phyloP scores from a whole-genome alignment of 2,888 invertebrate genomes.

The Trachelus stipa region DNA sequence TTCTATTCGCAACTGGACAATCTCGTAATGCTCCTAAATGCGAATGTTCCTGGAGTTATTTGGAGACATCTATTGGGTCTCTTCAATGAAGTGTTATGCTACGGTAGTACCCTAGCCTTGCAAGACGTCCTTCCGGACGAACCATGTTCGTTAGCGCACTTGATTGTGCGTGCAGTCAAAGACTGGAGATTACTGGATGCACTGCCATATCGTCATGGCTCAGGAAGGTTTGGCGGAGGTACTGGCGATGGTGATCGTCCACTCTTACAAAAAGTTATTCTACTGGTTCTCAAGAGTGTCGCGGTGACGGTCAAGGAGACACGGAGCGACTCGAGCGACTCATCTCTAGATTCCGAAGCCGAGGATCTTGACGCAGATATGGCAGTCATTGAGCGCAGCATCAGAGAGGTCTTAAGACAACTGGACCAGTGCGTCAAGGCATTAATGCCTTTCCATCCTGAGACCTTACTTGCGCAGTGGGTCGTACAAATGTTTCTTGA shows the following conservation, averaged over 20 bases:
- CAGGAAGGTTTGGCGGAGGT: slow-evolving; percentile 68
- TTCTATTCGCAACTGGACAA: slow-evolving; percentile 87
- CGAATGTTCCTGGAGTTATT: slow-evolving; percentile 82
- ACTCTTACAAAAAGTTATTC: slow-evolving; percentile 85
- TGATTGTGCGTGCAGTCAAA: slow-evolving; percentile 87
- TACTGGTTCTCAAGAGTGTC: slow-evolving; percentile 88
- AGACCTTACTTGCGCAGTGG: slow-evolving; percentile 88
- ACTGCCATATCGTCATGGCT: slow-evolving; percentile 67
- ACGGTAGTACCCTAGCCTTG: slow-evolving; percentile 89
- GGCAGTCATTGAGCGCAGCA: slow-evolving; percentile 87
- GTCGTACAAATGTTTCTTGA: slow-evolving; percentile 89
- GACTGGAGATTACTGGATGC: slow-evolving; percentile 80
- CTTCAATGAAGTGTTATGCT: slow-evolving; percentile 91
- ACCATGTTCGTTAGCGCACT: slow-evolving; percentile 86
- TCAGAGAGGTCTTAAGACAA: slow-evolving; percentile 84
- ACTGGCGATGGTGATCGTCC: slow-evolving; percentile 69
- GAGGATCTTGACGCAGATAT: slow-evolving; percentile 90
- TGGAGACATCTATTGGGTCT: slow-evolving; percentile 87
- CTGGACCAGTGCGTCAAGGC: slow-evolving; percentile 85
- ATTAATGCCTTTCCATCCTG: slow-evolving; percentile 86
- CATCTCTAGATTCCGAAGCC: slow-evolving; percentile 85
- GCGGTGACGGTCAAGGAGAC: slow-evolving; percentile 93
- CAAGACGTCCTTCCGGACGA: slow-evolving; percentile 91
- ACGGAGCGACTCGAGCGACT: slow-evolving; percentile 86
- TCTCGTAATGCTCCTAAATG: slow-evolving; percentile 77